These are phyloP conservation scores for Elephantulus edwardii DNA, from an alignment of 2,113 vertebrate species.

Conservation along the genomic window DNA sequence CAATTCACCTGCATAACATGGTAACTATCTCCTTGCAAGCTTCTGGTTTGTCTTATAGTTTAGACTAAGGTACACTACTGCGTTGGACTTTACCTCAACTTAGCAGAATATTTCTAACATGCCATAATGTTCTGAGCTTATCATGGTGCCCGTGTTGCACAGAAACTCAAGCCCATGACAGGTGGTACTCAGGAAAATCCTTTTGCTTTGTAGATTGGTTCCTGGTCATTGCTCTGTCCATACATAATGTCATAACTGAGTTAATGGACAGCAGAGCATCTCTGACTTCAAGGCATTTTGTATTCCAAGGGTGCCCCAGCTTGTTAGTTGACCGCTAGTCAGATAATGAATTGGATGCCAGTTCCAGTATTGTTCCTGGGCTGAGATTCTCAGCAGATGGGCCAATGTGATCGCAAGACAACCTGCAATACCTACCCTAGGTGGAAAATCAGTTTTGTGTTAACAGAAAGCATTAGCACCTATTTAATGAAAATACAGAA, in stretches of 20 bases:
- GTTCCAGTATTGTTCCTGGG: constrained; percentile 40
- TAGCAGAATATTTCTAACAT: not conserved
- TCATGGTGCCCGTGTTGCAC: not conserved
- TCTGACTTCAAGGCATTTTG: constrained; percentile 55
- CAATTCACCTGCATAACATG: too few relatives aligned
- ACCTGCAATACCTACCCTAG: not conserved
- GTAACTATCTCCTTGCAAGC: not conserved
- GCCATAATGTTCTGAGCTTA: not conserved
- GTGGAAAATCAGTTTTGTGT: constrained; percentile 61
- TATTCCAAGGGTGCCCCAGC: constrained; percentile 43
- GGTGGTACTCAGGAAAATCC: constrained; percentile 59
- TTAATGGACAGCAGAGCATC: constrained; percentile 41
- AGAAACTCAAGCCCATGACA: constrained; percentile 41
- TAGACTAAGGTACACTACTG: not conserved
- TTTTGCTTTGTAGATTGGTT: constrained; percentile 47
- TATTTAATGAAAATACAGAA: constrained; percentile 72
- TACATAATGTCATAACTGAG: constrained; percentile 26
- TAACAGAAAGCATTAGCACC: constrained; percentile 75
- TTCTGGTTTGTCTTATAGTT: not conserved
- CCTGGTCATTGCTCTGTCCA: constrained; percentile 47
- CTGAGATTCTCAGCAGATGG: constrained; percentile 73
- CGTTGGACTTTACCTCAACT: not conserved
- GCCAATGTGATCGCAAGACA: constrained; percentile 23
- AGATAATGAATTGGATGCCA: constrained; percentile 28
- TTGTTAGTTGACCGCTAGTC: constrained; percentile 69